Evolutionary conservation across 1,140 invertebrate genomes (phyloP).

Genomic region (Aradophagus sp.): DNA sequence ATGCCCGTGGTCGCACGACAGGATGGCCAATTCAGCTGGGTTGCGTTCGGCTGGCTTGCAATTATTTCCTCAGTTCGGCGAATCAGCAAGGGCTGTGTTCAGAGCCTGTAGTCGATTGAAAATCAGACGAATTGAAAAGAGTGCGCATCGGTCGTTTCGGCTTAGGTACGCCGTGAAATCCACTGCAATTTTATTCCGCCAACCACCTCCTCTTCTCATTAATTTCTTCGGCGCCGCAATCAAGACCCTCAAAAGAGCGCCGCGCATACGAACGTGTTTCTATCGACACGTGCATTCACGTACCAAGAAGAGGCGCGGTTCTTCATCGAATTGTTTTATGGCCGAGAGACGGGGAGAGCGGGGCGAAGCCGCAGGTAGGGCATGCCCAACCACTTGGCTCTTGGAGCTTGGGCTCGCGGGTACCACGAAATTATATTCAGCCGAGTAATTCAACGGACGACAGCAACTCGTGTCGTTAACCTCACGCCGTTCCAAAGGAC

Average conservation of each 20-base stretch:
- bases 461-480: constrained; percentile 69
- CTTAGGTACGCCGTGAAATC: constrained; percentile 32
- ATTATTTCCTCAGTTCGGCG: too few relatives aligned
- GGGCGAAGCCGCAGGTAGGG: constrained; percentile 24
- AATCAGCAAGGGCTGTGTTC: too few relatives aligned
- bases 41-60: too few relatives aligned
- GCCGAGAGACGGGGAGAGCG: constrained; percentile 25
- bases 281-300: constrained; percentile 60
- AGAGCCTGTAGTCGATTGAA: too few relatives aligned
- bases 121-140: constrained; percentile 37
- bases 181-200: constrained; percentile 49
- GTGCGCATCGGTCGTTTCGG: constrained; percentile 18
- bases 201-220: constrained; percentile 55
- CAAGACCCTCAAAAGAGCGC: constrained; percentile 53
- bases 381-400: constrained; percentile 48
- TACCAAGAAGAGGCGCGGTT: constrained; percentile 53
- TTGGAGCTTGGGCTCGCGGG: constrained; percentile 58
- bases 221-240: constrained; percentile 55
- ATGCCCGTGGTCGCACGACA: too few relatives aligned
- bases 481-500: constrained; percentile 46
- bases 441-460: constrained; percentile 66
- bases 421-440: constrained; percentile 69
- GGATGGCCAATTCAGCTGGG: too few relatives aligned
- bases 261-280: constrained; percentile 57
- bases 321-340: constrained; percentile 56